Conservation (phyloP, 1,140 invertebrate species). For the Brachionus angularis region DNA sequence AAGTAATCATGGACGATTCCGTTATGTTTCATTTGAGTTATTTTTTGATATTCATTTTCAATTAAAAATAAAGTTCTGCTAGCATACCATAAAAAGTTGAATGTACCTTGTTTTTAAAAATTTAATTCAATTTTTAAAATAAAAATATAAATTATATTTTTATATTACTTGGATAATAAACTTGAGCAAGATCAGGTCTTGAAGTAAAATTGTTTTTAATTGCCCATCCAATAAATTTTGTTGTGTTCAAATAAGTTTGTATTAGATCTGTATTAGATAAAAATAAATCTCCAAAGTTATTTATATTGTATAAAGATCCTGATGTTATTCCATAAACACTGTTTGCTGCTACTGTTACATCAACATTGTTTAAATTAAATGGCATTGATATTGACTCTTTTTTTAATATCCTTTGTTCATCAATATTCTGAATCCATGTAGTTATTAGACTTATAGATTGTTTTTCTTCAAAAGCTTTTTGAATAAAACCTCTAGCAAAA, state of each 20-base stretch:
- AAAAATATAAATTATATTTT: too few relatives aligned
- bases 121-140: too few relatives aligned
- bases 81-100: constrained; percentile 54
- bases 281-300: constrained; percentile 46
- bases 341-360: constrained; percentile 52
- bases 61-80: constrained; percentile 48
- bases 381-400: constrained; percentile 50
- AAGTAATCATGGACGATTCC: constrained; percentile 43
- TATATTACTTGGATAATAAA: constrained; percentile 54
- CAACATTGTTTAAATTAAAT: constrained; percentile 52
- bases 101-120: too few relatives aligned
- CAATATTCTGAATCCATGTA: constrained; percentile 52
- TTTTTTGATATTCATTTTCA: constrained; percentile 1
- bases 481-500: constrained; percentile 49
- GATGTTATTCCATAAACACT: constrained; percentile 50
- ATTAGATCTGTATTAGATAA: constrained; percentile 48
- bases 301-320: constrained; percentile 47
- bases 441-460: constrained; percentile 49
- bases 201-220: constrained; percentile 48
- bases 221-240: constrained; percentile 49
- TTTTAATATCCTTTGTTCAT: constrained; percentile 47
- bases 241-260: constrained; percentile 50
- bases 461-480: constrained; percentile 44
- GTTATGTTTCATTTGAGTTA: constrained; percentile 41
- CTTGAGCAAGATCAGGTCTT: constrained; percentile 50